Conservation (phyloP, 2,113 vertebrate genomes). For the Mohoua ochrocephala region DNA sequence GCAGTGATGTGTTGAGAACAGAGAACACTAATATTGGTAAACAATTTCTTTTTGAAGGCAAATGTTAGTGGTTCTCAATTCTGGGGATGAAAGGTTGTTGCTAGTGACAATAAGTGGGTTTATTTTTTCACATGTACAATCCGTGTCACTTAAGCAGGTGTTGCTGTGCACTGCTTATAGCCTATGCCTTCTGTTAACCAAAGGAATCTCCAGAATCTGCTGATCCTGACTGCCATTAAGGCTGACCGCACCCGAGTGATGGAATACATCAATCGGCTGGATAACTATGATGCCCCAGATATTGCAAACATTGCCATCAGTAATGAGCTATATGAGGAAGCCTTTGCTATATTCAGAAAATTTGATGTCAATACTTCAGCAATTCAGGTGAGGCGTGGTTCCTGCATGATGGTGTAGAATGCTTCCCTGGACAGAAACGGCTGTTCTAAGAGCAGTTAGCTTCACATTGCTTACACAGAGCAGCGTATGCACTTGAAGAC, state of each 20-base stretch:
- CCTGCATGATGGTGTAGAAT: not conserved
- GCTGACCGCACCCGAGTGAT: slow-evolving; percentile 88
- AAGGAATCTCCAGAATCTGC: slow-evolving; percentile 92
- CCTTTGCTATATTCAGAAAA: slow-evolving; percentile 89
- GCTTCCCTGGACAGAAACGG: not conserved
- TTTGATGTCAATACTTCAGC: slow-evolving; percentile 92
- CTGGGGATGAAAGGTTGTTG: not conserved
- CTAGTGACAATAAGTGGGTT: not conserved
- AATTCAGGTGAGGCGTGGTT: slow-evolving; percentile 76
- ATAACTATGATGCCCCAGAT: slow-evolving; percentile 90
- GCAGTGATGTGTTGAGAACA: not conserved
- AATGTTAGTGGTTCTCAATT: not conserved
- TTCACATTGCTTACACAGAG: not conserved
- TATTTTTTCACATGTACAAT: not conserved
- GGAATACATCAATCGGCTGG: slow-evolving; percentile 89
- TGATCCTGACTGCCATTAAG: slow-evolving; percentile 92
- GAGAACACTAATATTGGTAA: not conserved
- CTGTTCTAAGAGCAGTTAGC: not conserved
- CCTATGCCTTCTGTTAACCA: not conserved
- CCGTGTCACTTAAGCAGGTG: not conserved
- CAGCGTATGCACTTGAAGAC: not conserved
- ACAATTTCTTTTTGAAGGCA: not conserved
- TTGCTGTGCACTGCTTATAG: not conserved
- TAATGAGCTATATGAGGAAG: slow-evolving; percentile 90
- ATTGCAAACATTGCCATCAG: slow-evolving; percentile 90